Conservation (phyloP, 2,113 vertebrate genomes). For the Bos javanicus region DNA sequence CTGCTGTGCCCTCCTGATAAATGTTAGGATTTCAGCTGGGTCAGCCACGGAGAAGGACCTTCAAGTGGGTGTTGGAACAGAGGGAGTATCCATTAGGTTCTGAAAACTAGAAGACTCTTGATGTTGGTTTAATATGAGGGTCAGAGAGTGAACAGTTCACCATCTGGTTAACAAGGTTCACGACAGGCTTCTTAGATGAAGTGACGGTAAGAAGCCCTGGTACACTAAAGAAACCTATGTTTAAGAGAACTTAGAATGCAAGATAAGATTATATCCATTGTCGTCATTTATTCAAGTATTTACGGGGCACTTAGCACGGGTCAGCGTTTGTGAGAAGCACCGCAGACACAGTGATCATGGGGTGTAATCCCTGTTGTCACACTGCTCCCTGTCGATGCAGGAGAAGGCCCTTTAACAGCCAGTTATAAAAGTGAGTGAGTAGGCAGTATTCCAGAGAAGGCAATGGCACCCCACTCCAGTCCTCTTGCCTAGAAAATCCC, state of each 20-base stretch:
- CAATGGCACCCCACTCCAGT: too few species aligned
- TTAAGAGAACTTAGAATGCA: not conserved
- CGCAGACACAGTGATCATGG: not conserved
- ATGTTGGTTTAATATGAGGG: not conserved
- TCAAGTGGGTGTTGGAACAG: not conserved
- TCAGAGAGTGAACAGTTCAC: not conserved
- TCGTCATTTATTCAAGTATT: not conserved
- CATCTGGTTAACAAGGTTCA: not conserved
- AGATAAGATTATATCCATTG: not conserved
- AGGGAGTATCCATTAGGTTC: not conserved
- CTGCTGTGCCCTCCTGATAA: not conserved
- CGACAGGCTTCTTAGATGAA: not conserved
- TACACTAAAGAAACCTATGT: too few species aligned
- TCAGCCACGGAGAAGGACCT: not conserved
- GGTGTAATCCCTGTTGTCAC: accelerated
- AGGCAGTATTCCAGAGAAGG: not conserved
- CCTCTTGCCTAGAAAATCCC: too few species aligned
- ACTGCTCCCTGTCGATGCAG: not conserved
- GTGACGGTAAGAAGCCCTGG: not conserved
- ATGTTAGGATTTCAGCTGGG: not conserved
- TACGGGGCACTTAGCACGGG: not conserved
- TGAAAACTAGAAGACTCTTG: not conserved
- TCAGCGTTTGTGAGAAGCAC: not conserved
- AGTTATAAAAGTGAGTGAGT: not conserved
- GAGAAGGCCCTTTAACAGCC: not conserved